These are phyloP conservation scores for Chiloscyllium plagiosum DNA, from an alignment of 2,113 vertebrate genomes.

Conservation along the genomic window DNA sequence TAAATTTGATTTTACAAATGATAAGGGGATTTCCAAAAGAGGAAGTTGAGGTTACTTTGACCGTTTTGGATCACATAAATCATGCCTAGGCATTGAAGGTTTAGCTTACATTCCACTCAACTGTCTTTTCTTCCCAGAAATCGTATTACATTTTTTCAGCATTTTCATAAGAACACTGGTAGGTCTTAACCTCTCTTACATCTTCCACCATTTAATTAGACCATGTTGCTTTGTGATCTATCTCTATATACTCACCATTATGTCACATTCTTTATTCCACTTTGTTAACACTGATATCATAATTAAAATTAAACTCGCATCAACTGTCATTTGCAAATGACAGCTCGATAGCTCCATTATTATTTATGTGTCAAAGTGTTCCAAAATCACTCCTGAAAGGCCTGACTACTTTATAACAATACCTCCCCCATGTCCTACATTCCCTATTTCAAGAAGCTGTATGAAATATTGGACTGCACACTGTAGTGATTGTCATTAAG, in stretches of 20 bases:
- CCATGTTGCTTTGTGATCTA: background rate
- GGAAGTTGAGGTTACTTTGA: background rate
- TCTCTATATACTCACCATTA: background rate
- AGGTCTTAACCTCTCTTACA: background rate
- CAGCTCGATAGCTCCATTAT: no score
- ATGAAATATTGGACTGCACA: no score
- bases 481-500: no score
- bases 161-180: background rate
- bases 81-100: background rate
- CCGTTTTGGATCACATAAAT: conserved; percentile 13
- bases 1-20: background rate
- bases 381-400: no score
- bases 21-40: background rate
- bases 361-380: no score
- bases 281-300: background rate
- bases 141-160: background rate
- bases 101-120: background rate
- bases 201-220: background rate
- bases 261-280: background rate
- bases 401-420: no score
- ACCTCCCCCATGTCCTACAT: background rate
- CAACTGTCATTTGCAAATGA: background rate
- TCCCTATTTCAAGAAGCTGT: background rate
- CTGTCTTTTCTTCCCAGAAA: background rate
- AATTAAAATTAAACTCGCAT: background rate